Evolutionary conservation across 1,140 invertebrate genomes (phyloP).

Genomic region (Orussus abietinus): DNA sequence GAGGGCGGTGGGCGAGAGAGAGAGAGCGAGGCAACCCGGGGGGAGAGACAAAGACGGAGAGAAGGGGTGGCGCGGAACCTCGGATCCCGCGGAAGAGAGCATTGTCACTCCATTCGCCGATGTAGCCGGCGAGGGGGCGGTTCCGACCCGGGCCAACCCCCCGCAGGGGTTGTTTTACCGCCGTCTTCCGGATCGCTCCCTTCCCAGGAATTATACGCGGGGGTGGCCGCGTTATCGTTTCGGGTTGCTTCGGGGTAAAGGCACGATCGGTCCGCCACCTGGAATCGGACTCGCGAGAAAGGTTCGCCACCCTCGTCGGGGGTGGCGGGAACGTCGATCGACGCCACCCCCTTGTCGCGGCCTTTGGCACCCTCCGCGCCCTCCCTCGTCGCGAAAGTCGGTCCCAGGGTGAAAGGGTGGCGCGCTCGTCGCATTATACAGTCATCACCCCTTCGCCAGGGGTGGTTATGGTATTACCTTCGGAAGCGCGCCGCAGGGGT

Average conservation of each 20-base stretch:
- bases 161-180: conserved; percentile 35
- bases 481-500: conserved; percentile 22
- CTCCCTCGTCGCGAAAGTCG: conserved; percentile 1
- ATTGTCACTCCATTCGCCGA: conserved; percentile 37
- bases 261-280: too few relatives aligned
- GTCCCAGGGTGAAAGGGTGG: conserved; percentile 28
- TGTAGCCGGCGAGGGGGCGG: conserved; percentile 32
- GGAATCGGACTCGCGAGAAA: too few relatives aligned
- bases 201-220: conserved; percentile 28
- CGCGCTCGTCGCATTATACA: conserved; percentile 31
- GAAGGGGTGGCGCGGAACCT: conserved; percentile 34
- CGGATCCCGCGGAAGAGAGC: conserved; percentile 35
- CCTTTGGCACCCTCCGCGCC: too few relatives aligned
- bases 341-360: too few relatives aligned
- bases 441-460: conserved; percentile 41
- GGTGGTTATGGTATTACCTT: too few relatives aligned
- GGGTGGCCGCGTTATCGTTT: conserved; percentile 33
- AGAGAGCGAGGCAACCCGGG: conserved; percentile 20
- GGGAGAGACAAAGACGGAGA: conserved; percentile 24
- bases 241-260: too few relatives aligned
- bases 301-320: too few relatives aligned
- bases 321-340: too few relatives aligned
- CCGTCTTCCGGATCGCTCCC: conserved; percentile 38
- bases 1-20: conserved; percentile 17
- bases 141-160: conserved; percentile 27